Evolutionary conservation across 1,140 invertebrate genomes (phyloP).

Genomic region (Plutomurus gul): DNA sequence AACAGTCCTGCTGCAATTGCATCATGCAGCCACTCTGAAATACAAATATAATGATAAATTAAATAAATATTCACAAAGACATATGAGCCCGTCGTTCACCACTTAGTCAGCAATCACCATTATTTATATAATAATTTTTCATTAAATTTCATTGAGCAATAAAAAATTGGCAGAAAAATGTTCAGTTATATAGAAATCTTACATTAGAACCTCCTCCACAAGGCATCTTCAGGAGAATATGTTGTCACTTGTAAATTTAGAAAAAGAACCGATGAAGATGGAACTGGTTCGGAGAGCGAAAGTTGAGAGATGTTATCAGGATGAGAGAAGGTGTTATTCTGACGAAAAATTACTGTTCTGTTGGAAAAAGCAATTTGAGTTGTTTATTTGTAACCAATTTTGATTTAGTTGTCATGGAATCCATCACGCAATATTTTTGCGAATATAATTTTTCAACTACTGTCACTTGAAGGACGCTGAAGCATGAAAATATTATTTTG

Average conservation of each 20-base stretch:
- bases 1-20: constrained; percentile 37
- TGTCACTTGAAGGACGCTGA: too few relatives aligned
- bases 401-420: too few relatives aligned
- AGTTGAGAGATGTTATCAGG: not conserved
- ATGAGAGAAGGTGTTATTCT: not conserved
- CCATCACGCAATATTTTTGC: too few relatives aligned
- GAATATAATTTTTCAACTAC: too few relatives aligned
- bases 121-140: too few relatives aligned
- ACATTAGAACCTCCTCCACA: not conserved
- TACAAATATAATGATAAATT: too few relatives aligned
- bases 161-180: not conserved
- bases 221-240: not conserved
- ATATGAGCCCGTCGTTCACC: too few relatives aligned
- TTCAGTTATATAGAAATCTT: not conserved
- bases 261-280: not conserved
- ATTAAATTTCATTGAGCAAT: too few relatives aligned
- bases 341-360: not conserved
- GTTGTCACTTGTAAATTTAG: constrained; percentile 18
- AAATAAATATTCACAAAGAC: too few relatives aligned
- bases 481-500: too few relatives aligned
- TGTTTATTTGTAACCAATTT: not conserved
- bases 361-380: not conserved
- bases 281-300: not conserved
- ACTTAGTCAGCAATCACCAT: too few relatives aligned
- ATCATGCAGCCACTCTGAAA: constrained; percentile 1